phyloP scores from a whole-genome alignment of 1,140 invertebrate species.

The Galendromus occidentalis region DNA sequence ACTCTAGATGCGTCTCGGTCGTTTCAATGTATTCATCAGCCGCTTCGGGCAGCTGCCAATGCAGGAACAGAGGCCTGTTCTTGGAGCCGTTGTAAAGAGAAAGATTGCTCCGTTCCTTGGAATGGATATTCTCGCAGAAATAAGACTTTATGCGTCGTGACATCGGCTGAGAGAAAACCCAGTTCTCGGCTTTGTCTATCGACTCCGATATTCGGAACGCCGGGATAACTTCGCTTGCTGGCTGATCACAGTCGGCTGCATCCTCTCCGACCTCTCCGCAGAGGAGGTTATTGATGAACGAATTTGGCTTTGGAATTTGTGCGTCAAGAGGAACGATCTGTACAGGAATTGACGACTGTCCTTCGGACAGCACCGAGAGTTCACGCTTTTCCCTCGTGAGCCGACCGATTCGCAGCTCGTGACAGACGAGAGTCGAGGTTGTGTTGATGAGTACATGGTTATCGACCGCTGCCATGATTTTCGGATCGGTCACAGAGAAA shows the following conservation, averaged over 20 bases:
- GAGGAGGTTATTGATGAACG: no score
- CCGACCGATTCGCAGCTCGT: background rate
- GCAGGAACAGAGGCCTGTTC: background rate
- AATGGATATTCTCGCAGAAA: background rate
- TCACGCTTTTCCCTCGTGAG: no score
- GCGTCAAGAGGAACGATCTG: no score
- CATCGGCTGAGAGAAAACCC: background rate
- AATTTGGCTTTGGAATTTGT: no score
- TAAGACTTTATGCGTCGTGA: background rate
- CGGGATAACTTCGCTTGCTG: background rate
- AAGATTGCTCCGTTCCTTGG: background rate
- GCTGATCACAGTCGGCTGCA: no score
- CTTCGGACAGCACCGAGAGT: no score
- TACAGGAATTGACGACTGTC: no score
- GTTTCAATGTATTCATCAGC: background rate
- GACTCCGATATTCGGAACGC: background rate
- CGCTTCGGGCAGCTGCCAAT: background rate
- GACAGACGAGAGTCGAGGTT: background rate
- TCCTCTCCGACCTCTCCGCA: no score
- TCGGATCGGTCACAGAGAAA: background rate
- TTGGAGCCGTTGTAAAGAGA: background rate
- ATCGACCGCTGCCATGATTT: background rate
- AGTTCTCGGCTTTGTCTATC: background rate
- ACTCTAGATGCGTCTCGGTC: background rate
- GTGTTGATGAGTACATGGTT: conserved; percentile 3